These are phyloP conservation scores for Aythya baeri DNA, from an alignment of 2,113 vertebrate species.

Conservation along the genomic window DNA sequence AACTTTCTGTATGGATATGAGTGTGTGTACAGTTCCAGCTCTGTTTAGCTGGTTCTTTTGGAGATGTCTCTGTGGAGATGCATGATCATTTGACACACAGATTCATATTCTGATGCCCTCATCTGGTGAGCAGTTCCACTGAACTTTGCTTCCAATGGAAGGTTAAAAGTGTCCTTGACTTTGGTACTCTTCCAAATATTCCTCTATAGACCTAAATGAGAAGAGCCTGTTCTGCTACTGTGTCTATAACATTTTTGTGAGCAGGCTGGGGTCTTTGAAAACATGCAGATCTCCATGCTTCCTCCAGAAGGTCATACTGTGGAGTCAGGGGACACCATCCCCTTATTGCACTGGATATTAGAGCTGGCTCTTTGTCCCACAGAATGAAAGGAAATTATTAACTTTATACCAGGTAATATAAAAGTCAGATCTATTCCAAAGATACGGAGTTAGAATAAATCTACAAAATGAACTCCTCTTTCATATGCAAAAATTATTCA, in stretches of 20 bases:
- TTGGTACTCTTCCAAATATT: neutral
- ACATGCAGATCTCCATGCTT: neutral
- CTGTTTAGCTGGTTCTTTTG: neutral
- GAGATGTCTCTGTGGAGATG: neutral
- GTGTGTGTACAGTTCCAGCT: fast-evolving
- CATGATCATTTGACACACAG: no score
- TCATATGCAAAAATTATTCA: neutral
- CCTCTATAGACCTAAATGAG: neutral
- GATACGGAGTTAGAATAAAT: neutral
- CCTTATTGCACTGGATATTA: neutral
- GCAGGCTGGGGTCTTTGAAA: neutral
- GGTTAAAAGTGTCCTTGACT: neutral
- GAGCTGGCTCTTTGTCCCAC: neutral
- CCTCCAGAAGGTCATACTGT: fast-evolving
- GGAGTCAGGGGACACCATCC: neutral
- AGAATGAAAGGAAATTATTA: neutral
- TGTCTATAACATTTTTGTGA: neutral
- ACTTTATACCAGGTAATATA: neutral
- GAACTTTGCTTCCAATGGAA: neutral
- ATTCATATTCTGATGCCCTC: fast-evolving
- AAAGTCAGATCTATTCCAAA: neutral
- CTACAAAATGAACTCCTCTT: neutral
- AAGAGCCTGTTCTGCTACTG: fast-evolving
- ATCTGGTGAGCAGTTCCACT: fast-evolving
- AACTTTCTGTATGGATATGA: neutral